Conservation (phyloP, 1,140 invertebrate species). For the Brachionus koreanus region DNA sequence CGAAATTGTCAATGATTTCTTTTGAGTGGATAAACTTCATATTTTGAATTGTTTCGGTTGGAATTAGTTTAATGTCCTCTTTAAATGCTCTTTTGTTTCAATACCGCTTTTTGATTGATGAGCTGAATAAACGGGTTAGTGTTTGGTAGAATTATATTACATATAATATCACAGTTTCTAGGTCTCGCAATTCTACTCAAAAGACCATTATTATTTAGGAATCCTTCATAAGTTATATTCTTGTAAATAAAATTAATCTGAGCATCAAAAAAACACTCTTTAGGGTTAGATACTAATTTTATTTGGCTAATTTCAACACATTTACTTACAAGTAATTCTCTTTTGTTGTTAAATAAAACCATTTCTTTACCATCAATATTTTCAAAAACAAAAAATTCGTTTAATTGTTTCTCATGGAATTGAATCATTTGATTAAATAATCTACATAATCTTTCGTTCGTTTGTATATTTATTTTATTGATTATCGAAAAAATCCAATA, state of each 20-base stretch:
- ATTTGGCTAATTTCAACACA: background rate
- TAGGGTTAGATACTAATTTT: background rate
- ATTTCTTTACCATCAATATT: background rate
- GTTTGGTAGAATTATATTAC: background rate
- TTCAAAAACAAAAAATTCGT: constrained; percentile 5
- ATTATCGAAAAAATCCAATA: constrained; percentile 9
- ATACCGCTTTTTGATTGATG: background rate
- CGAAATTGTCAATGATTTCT: background rate
- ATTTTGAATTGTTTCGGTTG: background rate
- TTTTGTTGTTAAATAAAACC: background rate
- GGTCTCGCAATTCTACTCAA: background rate
- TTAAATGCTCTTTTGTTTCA: background rate
- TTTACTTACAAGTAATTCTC: background rate
- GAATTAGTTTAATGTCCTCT: background rate
- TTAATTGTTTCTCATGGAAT: background rate
- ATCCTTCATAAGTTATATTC: background rate
- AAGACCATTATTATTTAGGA: background rate
- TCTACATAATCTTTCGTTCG: background rate
- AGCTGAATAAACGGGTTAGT: background rate
- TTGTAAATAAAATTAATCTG: background rate
- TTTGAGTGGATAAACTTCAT: background rate
- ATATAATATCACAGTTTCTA: background rate
- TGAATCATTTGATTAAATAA: background rate
- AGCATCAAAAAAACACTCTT: background rate
- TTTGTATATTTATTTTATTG: background rate